Percentiles rank a stretch among this genome's conserved stretches.
Conservation (phyloP, 2,797 vertebrate species). For the Catostomus latipinnis region DNA sequence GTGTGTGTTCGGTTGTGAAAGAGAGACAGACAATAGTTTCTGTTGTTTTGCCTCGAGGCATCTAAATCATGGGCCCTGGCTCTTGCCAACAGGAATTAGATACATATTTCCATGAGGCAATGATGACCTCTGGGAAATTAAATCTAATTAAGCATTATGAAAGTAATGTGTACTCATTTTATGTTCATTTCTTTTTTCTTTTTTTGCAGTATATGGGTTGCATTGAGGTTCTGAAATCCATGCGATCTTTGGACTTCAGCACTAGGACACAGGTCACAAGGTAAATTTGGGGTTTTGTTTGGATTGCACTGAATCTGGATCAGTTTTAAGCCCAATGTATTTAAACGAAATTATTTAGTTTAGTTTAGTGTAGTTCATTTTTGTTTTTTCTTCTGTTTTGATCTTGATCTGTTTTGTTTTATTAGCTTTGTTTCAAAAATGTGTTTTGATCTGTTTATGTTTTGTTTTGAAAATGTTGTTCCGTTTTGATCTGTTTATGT, state of each 20-base stretch:
- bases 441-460: too few relatives aligned
- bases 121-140: constrained; percentile 18
- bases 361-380: not conserved
- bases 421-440: too few relatives aligned
- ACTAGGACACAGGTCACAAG: constrained; percentile 96
- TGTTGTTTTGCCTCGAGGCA: constrained; percentile 1
- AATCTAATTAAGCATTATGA: constrained; percentile 9
- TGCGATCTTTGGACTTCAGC: constrained; percentile 96
- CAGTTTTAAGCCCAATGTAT: not conserved
- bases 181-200: not conserved
- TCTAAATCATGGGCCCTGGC: not conserved
- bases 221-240: constrained; percentile 94
- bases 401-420: too few relatives aligned
- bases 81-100: constrained; percentile 15
- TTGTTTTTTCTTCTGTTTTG: too few relatives aligned
- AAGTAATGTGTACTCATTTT: constrained; percentile 12
- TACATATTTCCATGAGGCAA: constrained; percentile 6
- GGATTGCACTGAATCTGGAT: not conserved
- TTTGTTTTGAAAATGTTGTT: too few relatives aligned
- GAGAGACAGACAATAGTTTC: not conserved
- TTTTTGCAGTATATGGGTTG: constrained; percentile 94
- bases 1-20: too few relatives aligned
- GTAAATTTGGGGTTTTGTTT: constrained; percentile 69
- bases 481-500: too few relatives aligned
- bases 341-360: not conserved